phyloP scores from a whole-genome alignment of 1,140 invertebrate species.

The Caenorhabditis inopinata region DNA sequence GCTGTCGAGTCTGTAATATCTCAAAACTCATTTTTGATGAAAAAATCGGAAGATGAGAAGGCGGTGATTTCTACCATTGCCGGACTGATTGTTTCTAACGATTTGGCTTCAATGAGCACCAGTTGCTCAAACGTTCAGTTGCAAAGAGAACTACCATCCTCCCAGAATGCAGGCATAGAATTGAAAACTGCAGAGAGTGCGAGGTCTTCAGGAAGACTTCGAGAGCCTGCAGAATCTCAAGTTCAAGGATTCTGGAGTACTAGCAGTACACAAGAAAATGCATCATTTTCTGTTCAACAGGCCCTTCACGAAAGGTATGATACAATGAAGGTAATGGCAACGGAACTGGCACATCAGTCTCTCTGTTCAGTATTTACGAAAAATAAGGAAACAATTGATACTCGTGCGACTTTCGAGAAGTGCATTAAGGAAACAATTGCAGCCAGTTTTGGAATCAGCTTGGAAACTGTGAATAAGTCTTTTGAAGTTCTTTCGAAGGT shows the following conservation, averaged over 20 bases:
- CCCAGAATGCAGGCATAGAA: neutral
- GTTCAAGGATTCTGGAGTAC: conserved; percentile 2
- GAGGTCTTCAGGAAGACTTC: too few relatives aligned
- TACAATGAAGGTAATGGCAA: too few relatives aligned
- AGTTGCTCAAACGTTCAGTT: neutral
- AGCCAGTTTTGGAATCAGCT: too few relatives aligned
- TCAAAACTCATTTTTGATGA: neutral
- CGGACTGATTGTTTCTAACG: neutral
- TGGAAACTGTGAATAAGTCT: too few relatives aligned
- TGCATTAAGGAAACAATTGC: too few relatives aligned
- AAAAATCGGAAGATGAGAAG: neutral
- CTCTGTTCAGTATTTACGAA: too few relatives aligned
- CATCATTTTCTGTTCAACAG: neutral
- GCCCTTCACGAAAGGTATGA: too few relatives aligned
- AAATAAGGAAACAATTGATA: too few relatives aligned
- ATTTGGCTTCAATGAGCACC: neutral
- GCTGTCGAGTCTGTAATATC: neutral
- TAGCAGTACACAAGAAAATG: neutral
- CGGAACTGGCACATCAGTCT: too few relatives aligned
- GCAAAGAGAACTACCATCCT: neutral
- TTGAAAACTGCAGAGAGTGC: neutral
- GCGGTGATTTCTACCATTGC: neutral
- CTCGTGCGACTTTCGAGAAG: too few relatives aligned
- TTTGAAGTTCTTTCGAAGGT: too few relatives aligned
- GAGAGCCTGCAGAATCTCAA: neutral